A percentile compares a stretch with the other conserved stretches of the same genome.
Conservation (phyloP, 2,113 vertebrate species). For the Neogobius melanostomus region DNA sequence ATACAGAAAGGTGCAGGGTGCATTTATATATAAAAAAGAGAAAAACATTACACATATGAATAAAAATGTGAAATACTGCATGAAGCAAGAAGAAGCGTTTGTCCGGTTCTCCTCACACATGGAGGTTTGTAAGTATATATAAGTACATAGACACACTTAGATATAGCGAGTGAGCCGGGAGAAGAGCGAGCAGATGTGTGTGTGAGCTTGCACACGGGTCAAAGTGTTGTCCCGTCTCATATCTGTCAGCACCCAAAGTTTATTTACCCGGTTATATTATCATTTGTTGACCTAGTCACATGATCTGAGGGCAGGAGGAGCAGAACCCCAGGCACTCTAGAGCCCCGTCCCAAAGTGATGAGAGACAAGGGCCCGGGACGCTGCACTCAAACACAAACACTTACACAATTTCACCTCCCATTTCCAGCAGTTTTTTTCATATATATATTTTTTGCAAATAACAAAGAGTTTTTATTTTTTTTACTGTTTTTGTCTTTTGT, state of each 20-base stretch:
- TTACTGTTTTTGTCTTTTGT: no score
- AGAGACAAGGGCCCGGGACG: slow-evolving; percentile 88
- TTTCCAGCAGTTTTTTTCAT: slow-evolving; percentile 9
- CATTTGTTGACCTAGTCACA: slow-evolving; percentile 76
- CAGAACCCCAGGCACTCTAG: slow-evolving; percentile 52
- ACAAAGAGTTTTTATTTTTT: no score
- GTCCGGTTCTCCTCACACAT: slow-evolving; percentile 1
- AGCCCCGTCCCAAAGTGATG: slow-evolving; percentile 70
- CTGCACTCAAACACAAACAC: slow-evolving; percentile 70
- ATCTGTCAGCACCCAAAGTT: slow-evolving; percentile 67
- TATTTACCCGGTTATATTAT: slow-evolving; percentile 71
- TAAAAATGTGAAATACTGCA: no score
- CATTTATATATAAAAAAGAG: no score
- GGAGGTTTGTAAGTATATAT: slow-evolving; percentile 4
- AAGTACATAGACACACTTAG: slow-evolving; percentile 10
- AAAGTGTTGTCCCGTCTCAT: slow-evolving; percentile 66
- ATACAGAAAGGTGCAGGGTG: no score
- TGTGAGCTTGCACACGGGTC: slow-evolving; percentile 35
- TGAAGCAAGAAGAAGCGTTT: slow-evolving; percentile 24
- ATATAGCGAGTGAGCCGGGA: slow-evolving; percentile 6
- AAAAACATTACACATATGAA: no score
- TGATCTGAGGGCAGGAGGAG: slow-evolving; percentile 71
- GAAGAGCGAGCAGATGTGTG: slow-evolving; percentile 23
- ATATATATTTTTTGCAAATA: no score
- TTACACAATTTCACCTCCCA: slow-evolving; percentile 33